Conservation (phyloP, 2,113 vertebrate species). For the Sisor rabdophorus region DNA sequence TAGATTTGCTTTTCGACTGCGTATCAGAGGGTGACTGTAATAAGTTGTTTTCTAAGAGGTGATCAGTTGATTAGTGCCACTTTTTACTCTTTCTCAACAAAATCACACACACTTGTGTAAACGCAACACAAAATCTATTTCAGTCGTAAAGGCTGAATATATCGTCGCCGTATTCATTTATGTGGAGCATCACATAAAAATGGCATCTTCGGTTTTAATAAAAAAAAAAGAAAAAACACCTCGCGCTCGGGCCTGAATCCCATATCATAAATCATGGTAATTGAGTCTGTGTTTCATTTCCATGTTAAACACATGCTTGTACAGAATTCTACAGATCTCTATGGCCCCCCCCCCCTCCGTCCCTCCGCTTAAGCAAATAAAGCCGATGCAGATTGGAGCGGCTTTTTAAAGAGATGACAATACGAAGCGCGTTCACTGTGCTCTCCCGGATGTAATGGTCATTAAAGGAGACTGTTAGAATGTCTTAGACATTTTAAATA, state of each 20-base stretch:
- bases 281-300: background rate
- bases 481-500: background rate
- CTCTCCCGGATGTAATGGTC: background rate
- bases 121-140: background rate
- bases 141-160: background rate
- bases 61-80: background rate
- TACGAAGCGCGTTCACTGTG: background rate
- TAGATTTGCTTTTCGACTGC: background rate
- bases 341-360: no score
- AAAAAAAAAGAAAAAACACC: no score
- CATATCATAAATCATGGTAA: background rate
- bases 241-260: background rate
- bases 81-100: background rate
- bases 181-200: no score
- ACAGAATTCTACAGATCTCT: background rate
- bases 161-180: background rate
- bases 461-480: no score
- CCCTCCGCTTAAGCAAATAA: background rate
- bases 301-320: background rate
- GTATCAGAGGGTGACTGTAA: background rate
- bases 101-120: no score
- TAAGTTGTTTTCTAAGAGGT: background rate
- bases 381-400: background rate
- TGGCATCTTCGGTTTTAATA: background rate
- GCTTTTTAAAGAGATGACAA: background rate